These are phyloP conservation scores for Heteractis magnifica DNA, from an alignment of 92 coral and sea anemone genomes.

Conservation along the genomic window DNA sequence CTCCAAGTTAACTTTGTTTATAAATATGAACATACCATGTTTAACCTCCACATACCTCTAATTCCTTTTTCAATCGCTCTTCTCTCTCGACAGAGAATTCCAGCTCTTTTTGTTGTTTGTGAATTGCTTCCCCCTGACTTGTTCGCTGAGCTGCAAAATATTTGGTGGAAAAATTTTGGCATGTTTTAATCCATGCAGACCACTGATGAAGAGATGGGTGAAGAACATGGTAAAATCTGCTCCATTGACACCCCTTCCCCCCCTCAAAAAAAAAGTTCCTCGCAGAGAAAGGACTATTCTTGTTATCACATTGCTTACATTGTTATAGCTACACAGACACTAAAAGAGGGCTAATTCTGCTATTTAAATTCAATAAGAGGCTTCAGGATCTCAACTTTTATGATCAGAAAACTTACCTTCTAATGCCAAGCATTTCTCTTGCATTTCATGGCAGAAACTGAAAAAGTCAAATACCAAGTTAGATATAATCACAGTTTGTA, in stretches of 20 bases:
- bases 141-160: constrained; percentile 73
- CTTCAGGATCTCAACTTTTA: too few relatives aligned
- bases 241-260: too few relatives aligned
- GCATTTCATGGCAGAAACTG: constrained; percentile 84
- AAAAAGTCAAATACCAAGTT: neutral
- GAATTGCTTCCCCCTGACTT: constrained; percentile 89
- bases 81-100: constrained; percentile 88
- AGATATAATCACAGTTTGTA: neutral
- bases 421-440: constrained; percentile 82
- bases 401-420: constrained; percentile 55
- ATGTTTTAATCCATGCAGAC: neutral
- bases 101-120: constrained; percentile 87
- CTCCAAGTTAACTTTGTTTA: too few relatives aligned
- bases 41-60: constrained; percentile 58
- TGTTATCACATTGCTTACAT: too few relatives aligned
- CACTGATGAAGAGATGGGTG: too few relatives aligned
- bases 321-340: too few relatives aligned
- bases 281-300: too few relatives aligned
- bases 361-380: too few relatives aligned
- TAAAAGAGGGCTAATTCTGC: too few relatives aligned
- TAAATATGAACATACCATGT: neutral
- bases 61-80: constrained; percentile 85
- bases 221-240: too few relatives aligned
- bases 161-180: neutral
- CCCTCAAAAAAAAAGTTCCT: too few relatives aligned